Conservation (phyloP, 2,888 invertebrate species). For the Julus scandinavius region DNA sequence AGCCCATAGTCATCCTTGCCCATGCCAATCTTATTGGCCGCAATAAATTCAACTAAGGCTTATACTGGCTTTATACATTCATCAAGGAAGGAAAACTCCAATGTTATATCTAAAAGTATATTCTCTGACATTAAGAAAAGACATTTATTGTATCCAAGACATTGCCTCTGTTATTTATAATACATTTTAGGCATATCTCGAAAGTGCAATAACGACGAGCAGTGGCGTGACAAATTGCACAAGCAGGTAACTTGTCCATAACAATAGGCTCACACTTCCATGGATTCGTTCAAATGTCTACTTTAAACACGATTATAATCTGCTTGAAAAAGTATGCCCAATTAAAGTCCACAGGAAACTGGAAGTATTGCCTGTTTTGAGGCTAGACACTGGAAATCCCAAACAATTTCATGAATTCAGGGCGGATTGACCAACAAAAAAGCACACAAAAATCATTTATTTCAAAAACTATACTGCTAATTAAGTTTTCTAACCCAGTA, state of each 20-base stretch:
- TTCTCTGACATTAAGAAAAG: too few relatives aligned
- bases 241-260: not conserved
- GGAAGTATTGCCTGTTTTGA: not conserved
- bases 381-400: not conserved
- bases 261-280: not conserved
- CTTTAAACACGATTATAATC: not conserved
- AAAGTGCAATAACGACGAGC: not conserved
- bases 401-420: not conserved
- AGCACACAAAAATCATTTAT: not conserved
- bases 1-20: too few relatives aligned
- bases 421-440: not conserved
- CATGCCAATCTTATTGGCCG: too few relatives aligned
- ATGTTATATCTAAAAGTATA: too few relatives aligned
- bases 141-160: not conserved
- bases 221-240: constrained; percentile 21
- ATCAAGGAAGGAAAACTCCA: too few relatives aligned
- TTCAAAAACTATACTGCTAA: not conserved
- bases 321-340: not conserved
- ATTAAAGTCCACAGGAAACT: constrained; percentile 5
- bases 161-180: not conserved
- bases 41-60: too few relatives aligned
- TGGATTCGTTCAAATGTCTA: not conserved
- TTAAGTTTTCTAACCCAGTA: not conserved
- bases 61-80: too few relatives aligned
- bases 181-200: not conserved